phyloP scores from a whole-genome alignment of 2,797 vertebrate species.

The Myripristis murdjan region DNA sequence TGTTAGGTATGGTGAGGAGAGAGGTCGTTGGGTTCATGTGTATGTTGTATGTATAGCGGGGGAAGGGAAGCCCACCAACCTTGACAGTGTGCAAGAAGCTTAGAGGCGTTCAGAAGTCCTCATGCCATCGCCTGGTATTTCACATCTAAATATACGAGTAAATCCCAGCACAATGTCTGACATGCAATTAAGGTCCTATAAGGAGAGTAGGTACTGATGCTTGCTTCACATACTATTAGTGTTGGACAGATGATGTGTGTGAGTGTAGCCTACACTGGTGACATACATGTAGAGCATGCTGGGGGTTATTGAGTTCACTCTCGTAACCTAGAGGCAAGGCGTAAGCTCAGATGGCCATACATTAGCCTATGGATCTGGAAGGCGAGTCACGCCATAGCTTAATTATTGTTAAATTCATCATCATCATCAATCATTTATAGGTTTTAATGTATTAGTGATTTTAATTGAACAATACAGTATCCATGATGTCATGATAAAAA shows the following conservation, averaged over 20 bases:
- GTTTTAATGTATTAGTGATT: neutral
- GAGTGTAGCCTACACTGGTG: conserved; percentile 4
- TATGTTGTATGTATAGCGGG: conserved; percentile 72
- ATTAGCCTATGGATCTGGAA: conserved; percentile 18
- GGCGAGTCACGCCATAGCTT: neutral
- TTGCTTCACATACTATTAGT: neutral
- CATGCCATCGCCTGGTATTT: conserved; percentile 29
- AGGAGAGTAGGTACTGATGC: conserved; percentile 3
- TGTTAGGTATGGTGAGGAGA: conserved; percentile 39
- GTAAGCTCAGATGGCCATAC: conserved; percentile 20
- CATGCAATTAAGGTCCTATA: conserved; percentile 5
- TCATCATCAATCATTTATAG: too few relatives aligned
- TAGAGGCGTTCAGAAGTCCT: conserved; percentile 36
- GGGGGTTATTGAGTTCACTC: conserved; percentile 53
- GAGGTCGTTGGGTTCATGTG: conserved; percentile 66
- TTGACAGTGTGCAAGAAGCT: conserved; percentile 38
- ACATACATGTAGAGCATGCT: conserved; percentile 29
- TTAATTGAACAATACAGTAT: neutral
- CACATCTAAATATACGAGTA: conserved; percentile 54
- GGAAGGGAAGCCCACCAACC: conserved; percentile 60
- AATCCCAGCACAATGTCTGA: conserved; percentile 16
- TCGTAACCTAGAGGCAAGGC: conserved; percentile 30
- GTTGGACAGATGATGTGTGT: conserved; percentile 4
- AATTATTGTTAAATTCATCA: conserved; percentile 2
- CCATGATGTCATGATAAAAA: too few relatives aligned